A percentile compares a stretch with the other conserved stretches of the same genome.
These are phyloP conservation scores for Volucella zonaria DNA, from an alignment of 2,888 invertebrate genomes.

Conservation along the genomic window DNA sequence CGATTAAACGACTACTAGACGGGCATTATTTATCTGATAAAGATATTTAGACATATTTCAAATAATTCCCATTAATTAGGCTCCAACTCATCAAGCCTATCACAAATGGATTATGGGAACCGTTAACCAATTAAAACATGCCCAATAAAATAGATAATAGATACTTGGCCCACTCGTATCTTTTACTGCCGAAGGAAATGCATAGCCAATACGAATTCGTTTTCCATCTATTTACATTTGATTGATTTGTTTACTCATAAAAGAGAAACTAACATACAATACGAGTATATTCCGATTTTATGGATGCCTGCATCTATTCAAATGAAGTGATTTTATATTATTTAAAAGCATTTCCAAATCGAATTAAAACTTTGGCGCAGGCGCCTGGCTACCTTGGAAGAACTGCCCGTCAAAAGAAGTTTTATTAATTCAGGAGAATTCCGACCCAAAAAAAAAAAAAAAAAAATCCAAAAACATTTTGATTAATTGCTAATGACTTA, in stretches of 20 bases:
- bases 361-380: constrained; percentile 51
- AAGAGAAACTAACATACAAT: neutral
- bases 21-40: neutral
- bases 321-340: constrained; percentile 21
- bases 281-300: neutral
- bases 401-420: constrained; percentile 10
- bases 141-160: constrained; percentile 18
- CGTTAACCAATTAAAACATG: constrained; percentile 19
- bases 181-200: constrained; percentile 26
- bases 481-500: constrained; percentile 62
- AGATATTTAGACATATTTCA: constrained; percentile 7
- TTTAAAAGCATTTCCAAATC: constrained; percentile 47
- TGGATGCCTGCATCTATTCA: neutral
- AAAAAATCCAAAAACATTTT: constrained; percentile 27
- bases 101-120: constrained; percentile 14
- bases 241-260: constrained; percentile 46
- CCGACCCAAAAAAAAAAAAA: constrained; percentile 22
- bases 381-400: constrained; percentile 11
- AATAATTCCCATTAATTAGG: constrained; percentile 13
- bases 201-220: neutral
- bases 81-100: constrained; percentile 4
- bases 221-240: constrained; percentile 33
- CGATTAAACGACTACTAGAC: too few species aligned
- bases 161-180: constrained; percentile 9
- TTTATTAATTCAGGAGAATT: constrained; percentile 24